These are phyloP conservation scores for Tetramorium parvispinum DNA, from an alignment of 1,140 invertebrate species.

Conservation along the genomic window DNA sequence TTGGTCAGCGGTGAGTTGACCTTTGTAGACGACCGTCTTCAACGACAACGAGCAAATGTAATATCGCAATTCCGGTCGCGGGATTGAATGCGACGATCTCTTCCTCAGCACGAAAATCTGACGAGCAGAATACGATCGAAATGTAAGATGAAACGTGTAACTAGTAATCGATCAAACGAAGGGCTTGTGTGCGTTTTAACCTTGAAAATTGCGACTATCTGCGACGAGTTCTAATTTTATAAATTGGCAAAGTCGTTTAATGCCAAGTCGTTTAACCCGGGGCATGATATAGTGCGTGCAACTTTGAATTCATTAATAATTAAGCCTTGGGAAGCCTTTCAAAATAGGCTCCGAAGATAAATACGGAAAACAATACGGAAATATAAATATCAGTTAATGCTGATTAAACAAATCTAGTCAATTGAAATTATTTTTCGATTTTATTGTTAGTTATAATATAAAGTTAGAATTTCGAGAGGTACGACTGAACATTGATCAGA, in stretches of 20 bases:
- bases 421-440: conserved; percentile 19
- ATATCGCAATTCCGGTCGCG: conserved; percentile 93
- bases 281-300: neutral
- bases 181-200: neutral
- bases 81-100: conserved; percentile 95
- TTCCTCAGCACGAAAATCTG: conserved; percentile 97
- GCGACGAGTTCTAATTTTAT: conserved; percentile 63
- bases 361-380: neutral
- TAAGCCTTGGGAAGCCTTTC: neutral
- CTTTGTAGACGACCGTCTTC: conserved; percentile 98
- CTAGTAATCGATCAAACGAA: conserved; percentile 9
- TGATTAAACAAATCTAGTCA: neutral
- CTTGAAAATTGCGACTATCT: conserved; percentile 37
- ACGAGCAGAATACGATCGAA: conserved; percentile 70
- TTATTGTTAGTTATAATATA: neutral
- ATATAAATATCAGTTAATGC: neutral
- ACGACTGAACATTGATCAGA: neutral
- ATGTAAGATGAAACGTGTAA: conserved; percentile 15
- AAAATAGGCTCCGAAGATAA: neutral
- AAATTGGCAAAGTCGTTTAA: conserved; percentile 69
- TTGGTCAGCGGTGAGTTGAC: conserved; percentile 98
- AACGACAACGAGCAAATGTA: conserved; percentile 98
- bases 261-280: conserved; percentile 58
- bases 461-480: neutral
- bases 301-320: neutral